These are phyloP conservation scores for Zosterops borbonicus DNA, from an alignment of 2,113 vertebrate species.

Conservation along the genomic window DNA sequence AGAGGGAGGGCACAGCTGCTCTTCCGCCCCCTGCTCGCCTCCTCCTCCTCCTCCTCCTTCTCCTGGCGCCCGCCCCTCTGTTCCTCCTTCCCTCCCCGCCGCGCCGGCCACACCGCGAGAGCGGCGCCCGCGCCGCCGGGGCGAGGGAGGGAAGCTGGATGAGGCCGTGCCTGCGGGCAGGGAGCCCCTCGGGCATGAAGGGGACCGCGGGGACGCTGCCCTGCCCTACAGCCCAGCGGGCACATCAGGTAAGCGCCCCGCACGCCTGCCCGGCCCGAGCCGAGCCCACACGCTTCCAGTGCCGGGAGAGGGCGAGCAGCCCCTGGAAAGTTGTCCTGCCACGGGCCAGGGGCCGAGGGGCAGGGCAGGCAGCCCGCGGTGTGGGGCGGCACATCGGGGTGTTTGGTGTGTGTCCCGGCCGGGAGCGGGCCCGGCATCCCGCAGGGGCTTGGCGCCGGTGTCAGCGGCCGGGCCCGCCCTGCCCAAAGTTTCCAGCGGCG, in stretches of 20 bases:
- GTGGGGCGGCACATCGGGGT: background rate
- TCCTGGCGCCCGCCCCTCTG: background rate
- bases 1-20: background rate
- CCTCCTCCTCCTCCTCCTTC: background rate
- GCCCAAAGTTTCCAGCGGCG: background rate
- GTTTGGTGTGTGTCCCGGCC: background rate
- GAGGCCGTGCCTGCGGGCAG: background rate
- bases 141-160: background rate
- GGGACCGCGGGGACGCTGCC: background rate
- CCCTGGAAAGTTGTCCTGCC: background rate
- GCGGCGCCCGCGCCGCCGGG: background rate
- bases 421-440: background rate
- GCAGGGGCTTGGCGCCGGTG: fast-evolving
- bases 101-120: background rate
- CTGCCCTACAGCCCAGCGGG: background rate
- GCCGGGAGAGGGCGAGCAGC: background rate
- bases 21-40: background rate
- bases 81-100: background rate
- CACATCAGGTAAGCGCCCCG: slow-evolving; percentile 27
- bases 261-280: background rate
- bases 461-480: background rate
- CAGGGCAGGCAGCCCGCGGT: background rate
- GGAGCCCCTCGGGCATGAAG: slow-evolving; percentile 20
- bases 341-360: background rate
- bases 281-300: background rate